phyloP scores from a whole-genome alignment of 1,140 invertebrate species.

The Brachionus paranguensis region DNA sequence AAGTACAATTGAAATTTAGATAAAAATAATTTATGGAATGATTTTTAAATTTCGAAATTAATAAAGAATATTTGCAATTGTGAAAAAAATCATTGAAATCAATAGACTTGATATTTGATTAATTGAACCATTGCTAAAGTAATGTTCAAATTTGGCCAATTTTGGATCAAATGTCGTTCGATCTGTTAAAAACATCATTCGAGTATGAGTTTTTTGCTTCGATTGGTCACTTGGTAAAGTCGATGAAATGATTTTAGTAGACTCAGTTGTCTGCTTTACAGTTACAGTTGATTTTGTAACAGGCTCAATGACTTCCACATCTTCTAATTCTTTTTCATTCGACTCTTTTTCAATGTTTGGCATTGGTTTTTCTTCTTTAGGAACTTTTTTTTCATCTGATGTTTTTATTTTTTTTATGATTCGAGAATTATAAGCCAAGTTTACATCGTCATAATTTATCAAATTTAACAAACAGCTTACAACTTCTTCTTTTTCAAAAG shows the following conservation, averaged over 20 bases:
- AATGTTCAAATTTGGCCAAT: neutral
- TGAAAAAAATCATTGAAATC: neutral
- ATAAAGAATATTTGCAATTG: neutral
- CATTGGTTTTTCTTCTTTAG: neutral
- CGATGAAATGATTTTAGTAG: neutral
- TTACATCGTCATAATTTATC: slow-evolving; percentile 16
- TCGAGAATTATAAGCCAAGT: neutral
- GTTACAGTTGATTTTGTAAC: neutral
- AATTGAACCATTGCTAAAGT: neutral
- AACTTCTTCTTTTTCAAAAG: slow-evolving; percentile 24
- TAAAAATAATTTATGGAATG: neutral
- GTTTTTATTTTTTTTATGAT: slow-evolving; percentile 1
- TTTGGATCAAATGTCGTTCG: neutral
- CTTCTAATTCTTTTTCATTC: neutral
- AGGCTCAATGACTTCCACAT: neutral
- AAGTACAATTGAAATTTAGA: neutral
- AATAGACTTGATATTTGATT: neutral
- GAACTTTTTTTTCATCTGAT: neutral
- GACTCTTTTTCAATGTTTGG: neutral
- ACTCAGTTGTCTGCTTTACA: neutral
- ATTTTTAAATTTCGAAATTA: neutral
- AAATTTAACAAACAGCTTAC: slow-evolving; percentile 27
- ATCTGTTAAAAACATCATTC: slow-evolving; percentile 7
- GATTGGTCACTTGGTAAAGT: neutral
- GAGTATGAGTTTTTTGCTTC: neutral